A percentile compares a stretch with the other conserved stretches of the same genome.
Evolutionary conservation across 2,113 vertebrate species (phyloP).

Genomic region (Chlamydotis undulata): DNA sequence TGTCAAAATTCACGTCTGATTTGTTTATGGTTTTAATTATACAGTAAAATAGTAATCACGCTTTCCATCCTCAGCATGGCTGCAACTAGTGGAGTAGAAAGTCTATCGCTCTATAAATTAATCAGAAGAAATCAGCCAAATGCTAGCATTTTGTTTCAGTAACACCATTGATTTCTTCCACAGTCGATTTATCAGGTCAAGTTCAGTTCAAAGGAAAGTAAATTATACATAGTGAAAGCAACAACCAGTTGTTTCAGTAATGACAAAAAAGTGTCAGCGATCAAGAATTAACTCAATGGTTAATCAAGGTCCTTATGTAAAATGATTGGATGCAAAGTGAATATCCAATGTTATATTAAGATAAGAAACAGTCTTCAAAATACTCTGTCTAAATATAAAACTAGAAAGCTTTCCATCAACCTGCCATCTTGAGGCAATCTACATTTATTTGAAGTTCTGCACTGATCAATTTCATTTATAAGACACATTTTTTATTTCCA

Average conservation of each 20-base stretch:
- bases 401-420: neutral
- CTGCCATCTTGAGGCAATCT: neutral
- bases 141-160: neutral
- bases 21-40: constrained; percentile 23
- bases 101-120: neutral
- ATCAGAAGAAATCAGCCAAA: neutral
- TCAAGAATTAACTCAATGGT: neutral
- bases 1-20: neutral
- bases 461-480: neutral
- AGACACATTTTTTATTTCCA: neutral
- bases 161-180: neutral
- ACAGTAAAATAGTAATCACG: neutral
- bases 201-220: neutral
- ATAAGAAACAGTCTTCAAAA: neutral
- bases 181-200: neutral
- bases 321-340: neutral
- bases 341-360: neutral
- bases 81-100: neutral
- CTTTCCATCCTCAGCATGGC: neutral
- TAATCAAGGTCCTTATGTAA: neutral
- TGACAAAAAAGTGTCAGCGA: neutral
- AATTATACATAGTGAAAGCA: neutral
- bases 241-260: neutral
- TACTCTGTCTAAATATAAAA: neutral
- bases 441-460: neutral